Base-by-base conservation (phyloP, 2,797 vertebrate genomes). In the Mus caroli region DNA sequence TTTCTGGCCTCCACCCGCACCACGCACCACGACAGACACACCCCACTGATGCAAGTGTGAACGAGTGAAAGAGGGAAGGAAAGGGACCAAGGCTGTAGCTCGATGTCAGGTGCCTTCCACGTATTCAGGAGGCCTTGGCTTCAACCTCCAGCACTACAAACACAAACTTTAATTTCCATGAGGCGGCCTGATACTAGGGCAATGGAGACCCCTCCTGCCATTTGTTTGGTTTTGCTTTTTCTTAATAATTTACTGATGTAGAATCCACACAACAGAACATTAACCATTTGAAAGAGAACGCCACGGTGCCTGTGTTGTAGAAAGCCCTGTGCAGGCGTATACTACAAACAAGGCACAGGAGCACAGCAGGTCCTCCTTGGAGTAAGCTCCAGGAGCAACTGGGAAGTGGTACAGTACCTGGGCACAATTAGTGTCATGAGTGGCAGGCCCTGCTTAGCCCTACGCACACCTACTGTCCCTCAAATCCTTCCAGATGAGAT, bases 1-100 rank as follows among this genome's bases (percentile, higher is more conserved):
- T 28, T 58, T 43, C 37, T 20, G 52, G 43, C 52, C 69, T 75
- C 26, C 37, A 58, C 69, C 40, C 0, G 31, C 15, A 2, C 31
- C 34, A 17, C 0, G 31, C 15, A 2, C 31, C 34, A 17, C 15
- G 34, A n/a, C 7, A 1, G 50, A 6, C 50, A 40, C 31, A 6
- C 83, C 22, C n/a, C 24, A 1, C 56, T 26, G 13, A 46, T 26
- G 13, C 6, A 7, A 37, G n/a, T 71, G 67, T n/a, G 31, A 69
- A 14, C 1, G 0, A 1, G 34, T 69, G 34, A 69, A n/a, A n/a
- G 64, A 69, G 67, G 31, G n/a, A 28, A 67, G 64, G 28, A 11
- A 71, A 73, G 24, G 46, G 50, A 3, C 40, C 0, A 1, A 58
- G 69, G 26, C 52, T 43, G 26, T 10, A 26, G 56, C 56, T 89